These are phyloP conservation scores for Vulpes lagopus DNA, from an alignment of 2,113 vertebrate genomes.

Conservation along the genomic window DNA sequence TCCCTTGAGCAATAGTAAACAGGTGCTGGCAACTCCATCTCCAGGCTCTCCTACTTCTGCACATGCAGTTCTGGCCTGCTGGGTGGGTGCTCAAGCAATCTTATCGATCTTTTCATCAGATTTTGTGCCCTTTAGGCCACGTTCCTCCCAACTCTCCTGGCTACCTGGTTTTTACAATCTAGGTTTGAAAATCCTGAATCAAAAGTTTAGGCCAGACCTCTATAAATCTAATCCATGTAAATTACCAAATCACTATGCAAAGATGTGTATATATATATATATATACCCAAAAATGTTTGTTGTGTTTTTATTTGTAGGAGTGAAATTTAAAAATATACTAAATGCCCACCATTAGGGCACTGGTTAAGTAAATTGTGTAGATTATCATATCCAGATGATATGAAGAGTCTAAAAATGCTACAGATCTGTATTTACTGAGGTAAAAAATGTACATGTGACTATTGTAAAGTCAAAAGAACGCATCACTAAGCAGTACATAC, in stretches of 20 bases:
- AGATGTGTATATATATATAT: neutral
- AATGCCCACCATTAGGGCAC: neutral
- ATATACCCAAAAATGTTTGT: neutral
- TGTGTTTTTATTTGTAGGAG: neutral
- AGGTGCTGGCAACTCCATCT: fast-evolving
- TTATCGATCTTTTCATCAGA: neutral
- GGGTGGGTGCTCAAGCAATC: neutral
- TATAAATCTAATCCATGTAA: neutral
- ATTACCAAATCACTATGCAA: neutral
- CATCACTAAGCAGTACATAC: neutral
- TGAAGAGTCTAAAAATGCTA: neutral
- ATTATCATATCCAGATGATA: neutral
- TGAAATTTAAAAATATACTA: neutral
- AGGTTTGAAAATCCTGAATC: neutral
- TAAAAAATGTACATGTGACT: neutral
- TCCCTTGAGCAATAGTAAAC: too few relatives aligned
- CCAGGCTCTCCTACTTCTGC: neutral
- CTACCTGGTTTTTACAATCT: neutral
- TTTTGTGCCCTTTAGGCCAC: neutral
- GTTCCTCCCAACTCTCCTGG: fast-evolving
- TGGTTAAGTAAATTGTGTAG: neutral
- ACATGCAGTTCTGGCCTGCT: neutral
- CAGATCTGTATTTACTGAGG: neutral
- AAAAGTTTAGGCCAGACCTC: neutral
- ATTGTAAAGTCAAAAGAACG: neutral